Evolutionary conservation across 1,140 invertebrate species (phyloP), one percentile per base, ranked within the genome.

Genomic region (Caenorhabditis elegans): DNA sequence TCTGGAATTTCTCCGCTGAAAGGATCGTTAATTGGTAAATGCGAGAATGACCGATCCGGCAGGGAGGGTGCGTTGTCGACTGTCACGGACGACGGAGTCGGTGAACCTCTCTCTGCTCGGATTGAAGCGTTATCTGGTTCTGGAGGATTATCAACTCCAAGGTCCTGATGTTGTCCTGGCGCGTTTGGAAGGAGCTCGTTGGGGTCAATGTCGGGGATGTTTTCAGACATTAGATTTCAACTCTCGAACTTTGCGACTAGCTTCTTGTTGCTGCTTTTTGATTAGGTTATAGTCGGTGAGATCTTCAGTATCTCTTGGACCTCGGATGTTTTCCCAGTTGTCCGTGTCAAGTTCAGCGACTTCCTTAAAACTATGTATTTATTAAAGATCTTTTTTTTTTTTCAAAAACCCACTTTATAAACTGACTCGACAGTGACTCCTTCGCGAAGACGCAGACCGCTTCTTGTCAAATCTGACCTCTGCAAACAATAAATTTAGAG

Each of bases 281-380:
- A 79, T 79, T 10, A 36, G 34, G 31, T 81, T 34, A 75, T 88
- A 87, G n/a, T 88, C 49, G 3, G 53, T 46, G 81, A 82, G 82
- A 55, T 87, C 84, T 76, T 87, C 86, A 19, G 76, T 84, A 28
- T 83, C 81, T 26, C 86, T 76, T 43, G 86, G 86, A 17, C 87
- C 86, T 19, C 86, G 85, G 53, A 87, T 84, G 60, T 87, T 87
- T 36, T 86, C 85, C 86, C 86, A 87, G 39, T 84, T 88, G 24
- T 87, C 86, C 13, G 87, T 86, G 48, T 87, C 87, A n/a, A 88
- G 39, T 31, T 85, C 76, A 24, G 80, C 82, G 15, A 87, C 77
- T 53, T 87, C 86, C 86, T 82, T 17, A 83, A 83, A 83, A 5
- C n/a, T n/a, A 47, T n/a, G 11, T n/a, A 11, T 13, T 47, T 47